Evolutionary conservation across 2,888 invertebrate species (phyloP), one percentile per base, ranked within the genome.

Genomic region (Amblyteles armatorius): DNA sequence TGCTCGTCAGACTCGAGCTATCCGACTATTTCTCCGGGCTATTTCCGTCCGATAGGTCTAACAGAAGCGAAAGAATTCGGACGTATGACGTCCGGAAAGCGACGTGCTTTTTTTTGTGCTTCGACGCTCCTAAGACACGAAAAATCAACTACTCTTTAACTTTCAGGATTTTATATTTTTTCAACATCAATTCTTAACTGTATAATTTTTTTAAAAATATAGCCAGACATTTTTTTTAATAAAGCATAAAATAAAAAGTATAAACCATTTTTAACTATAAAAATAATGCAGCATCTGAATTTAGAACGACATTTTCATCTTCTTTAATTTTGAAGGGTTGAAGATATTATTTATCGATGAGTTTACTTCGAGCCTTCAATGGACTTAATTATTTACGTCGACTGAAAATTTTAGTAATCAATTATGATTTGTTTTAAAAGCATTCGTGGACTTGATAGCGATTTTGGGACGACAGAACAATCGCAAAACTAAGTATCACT

Each of bases 21-120:
- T 73, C 52, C 77, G 69, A 68, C 74, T 79, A 77, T 57, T 82
- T 76, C 79, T 69, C 84, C 65, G 33, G 48, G 78, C 84, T 84
- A 84, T 84, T 84, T 82, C 33, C 50, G 84, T 84, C 82, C 33
- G 60, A 57, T 74, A 78, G 65, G 44, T 40, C 65, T 50, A 60
- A 63, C 63, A 29, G 74, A 76, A 76, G 65, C 50, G 13, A 63
- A 76, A 74, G 63, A 74, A 76, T 76, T 52, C 65, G 33, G 74
- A 33, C 50, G 33, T 50, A 76, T 36, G 36, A 33, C 65, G 13
- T 33, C 50, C 19, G 74, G 26, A 19, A 48, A 36, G 40, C 36
- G 22, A 48, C 11, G 36, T 36, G 2, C 5, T 9, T n/a, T 13
- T 40, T 44, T 50, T 74, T 44, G 29, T 36, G 6, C 11, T 44